phyloP scores from a whole-genome alignment of 2,888 invertebrate species.

The Lasius platythorax region DNA sequence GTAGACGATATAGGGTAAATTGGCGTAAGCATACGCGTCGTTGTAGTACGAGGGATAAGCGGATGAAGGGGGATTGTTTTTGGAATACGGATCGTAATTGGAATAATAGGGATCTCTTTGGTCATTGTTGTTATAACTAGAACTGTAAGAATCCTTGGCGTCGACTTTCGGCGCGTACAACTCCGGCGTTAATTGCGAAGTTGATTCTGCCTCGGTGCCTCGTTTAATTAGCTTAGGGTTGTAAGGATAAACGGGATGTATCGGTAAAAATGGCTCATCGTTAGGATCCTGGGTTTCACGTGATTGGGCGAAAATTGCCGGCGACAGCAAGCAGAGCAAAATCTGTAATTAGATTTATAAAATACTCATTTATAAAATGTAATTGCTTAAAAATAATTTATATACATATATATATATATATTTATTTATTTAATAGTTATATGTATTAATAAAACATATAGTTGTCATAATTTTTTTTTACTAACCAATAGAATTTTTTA shows the following conservation, averaged over 20 bases:
- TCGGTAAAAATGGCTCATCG: conserved; percentile 83
- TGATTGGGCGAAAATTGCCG: conserved; percentile 77
- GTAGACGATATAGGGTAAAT: conserved; percentile 52
- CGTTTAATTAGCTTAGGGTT: conserved; percentile 83
- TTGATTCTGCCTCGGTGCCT: conserved; percentile 76
- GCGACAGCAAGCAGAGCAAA: conserved; percentile 75
- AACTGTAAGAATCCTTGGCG: conserved; percentile 79
- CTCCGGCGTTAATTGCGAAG: conserved; percentile 77
- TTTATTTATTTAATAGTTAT: no score
- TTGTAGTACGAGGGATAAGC: conserved; percentile 52
- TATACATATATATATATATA: neutral
- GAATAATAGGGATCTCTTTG: conserved; percentile 78
- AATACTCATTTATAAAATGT: neutral
- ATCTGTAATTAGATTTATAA: conserved; percentile 75
- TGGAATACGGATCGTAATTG: conserved; percentile 76
- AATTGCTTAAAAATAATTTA: neutral
- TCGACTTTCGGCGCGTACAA: conserved; percentile 81
- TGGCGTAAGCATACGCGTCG: conserved; percentile 53
- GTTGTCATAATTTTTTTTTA: neutral
- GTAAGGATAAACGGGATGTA: conserved; percentile 82
- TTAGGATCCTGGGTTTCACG: conserved; percentile 78
- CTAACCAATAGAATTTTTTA: neutral
- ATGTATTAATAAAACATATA: neutral
- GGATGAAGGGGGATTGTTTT: conserved; percentile 53
- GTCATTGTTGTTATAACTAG: conserved; percentile 73